Base-by-base conservation (phyloP, 1,140 invertebrate species). In the Drosophila nasuta region DNA sequence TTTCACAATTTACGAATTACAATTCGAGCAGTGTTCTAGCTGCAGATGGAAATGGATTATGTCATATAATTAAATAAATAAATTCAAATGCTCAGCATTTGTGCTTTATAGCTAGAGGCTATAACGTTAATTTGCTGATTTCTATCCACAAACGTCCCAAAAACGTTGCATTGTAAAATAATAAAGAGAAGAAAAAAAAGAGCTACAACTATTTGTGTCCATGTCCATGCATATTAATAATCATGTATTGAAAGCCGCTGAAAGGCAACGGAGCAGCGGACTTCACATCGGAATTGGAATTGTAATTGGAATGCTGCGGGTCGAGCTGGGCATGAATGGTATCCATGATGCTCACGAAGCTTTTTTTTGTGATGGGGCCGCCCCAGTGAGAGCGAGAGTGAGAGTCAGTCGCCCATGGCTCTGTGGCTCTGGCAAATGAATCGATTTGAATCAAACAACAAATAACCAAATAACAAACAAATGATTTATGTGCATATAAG, bases 231-330 rank as follows among this genome's bases (percentile, higher is more conserved):
- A 62, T 64, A 75, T 75, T 75, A 65, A 75, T 75, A 75, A 75
- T 59, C 52, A 54, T 10, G 28, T 20, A 71, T 71, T 70, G 73
- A 71, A 71, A 59, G 54, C 52, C 54, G 67, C 33, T 75, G 73
- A 71, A 75, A 75, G 67, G 65, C 65, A 74, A 20, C 49, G 33
- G 57, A 60, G 56, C 54, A 60, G 15, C 52, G 30, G 30, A 15
- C 15, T 38, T 56, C n/a, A n/a, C 52, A 17, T 56, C 52, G 52
- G 52, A 13, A 56, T 56, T 11, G 52, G 13, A 56, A 49, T 49
- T 60, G 59, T 46, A 48, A n/a, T 45, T 66, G 82, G 82, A 86
- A 86, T 86, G 79, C 79, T 86, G 82, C 79, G 79, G 82, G 82
- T 88, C 52, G 59, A 38, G 33, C 54, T 46, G 43, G 38, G 41